Conservation (phyloP, 2,888 invertebrate species). For the Conchocele bisecta region DNA sequence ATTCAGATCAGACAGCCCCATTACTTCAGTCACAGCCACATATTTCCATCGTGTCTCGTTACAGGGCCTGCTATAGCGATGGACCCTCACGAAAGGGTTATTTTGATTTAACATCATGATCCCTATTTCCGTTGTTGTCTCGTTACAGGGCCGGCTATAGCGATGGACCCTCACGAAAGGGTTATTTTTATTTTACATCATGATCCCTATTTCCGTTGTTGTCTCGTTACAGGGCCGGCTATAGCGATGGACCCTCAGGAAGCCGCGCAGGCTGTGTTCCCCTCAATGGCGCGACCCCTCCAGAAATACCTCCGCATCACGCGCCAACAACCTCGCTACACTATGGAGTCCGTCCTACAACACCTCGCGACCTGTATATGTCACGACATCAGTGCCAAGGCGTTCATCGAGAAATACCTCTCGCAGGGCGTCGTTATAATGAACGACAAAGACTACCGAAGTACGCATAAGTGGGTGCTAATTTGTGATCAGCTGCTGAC, state of each 20-base stretch:
- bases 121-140: no score
- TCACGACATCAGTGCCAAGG: slow-evolving; percentile 96
- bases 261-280: slow-evolving; percentile 98
- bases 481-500: slow-evolving; percentile 96
- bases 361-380: slow-evolving; percentile 96
- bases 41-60: no score
- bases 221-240: slow-evolving; percentile 85
- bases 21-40: no score
- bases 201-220: no score
- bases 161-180: slow-evolving; percentile 96
- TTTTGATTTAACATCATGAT: no score
- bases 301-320: slow-evolving; percentile 98
- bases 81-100: no score
- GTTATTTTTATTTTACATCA: no score
- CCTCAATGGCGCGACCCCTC: slow-evolving; percentile 96
- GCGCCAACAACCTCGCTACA: slow-evolving; percentile 96
- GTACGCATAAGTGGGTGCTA: slow-evolving; percentile 96
- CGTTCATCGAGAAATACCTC: slow-evolving; percentile 97
- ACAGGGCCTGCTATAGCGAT: no score
- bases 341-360: slow-evolving; percentile 94
- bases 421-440: slow-evolving; percentile 88
- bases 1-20: no score
- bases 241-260: slow-evolving; percentile 96
- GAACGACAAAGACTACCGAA: slow-evolving; percentile 75
- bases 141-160: slow-evolving; percentile 92